Conservation (phyloP, 1,140 invertebrate species). For the Lasaia peninsularis region DNA sequence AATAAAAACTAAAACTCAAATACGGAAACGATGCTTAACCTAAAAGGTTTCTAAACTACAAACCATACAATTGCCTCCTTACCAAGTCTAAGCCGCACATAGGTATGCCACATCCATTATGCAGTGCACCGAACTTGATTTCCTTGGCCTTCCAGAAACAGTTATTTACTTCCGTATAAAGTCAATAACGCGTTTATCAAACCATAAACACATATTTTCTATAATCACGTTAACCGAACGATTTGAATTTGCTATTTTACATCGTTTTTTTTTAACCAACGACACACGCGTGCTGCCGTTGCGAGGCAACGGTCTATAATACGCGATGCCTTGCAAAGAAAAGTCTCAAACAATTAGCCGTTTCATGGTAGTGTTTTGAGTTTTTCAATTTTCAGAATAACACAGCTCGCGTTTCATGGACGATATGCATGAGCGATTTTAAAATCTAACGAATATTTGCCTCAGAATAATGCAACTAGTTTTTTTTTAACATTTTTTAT, state of each 20-base stretch:
- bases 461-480: no score
- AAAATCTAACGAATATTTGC: no score
- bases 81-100: neutral
- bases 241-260: neutral
- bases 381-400: constrained; percentile 2
- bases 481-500: no score
- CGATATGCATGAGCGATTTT: neutral
- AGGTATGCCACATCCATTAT: constrained; percentile 14
- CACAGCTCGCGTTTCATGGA: neutral
- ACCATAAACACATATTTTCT: constrained; percentile 8
- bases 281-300: constrained; percentile 20
- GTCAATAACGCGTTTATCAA: neutral
- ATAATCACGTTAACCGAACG: neutral
- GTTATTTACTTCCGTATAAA: constrained; percentile 8
- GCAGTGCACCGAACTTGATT: neutral
- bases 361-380: neutral
- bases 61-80: constrained; percentile 2
- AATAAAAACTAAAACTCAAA: no score
- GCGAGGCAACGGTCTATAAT: constrained; percentile 14
- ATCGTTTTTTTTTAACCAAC: constrained; percentile 6
- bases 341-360: neutral
- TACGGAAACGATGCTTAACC: no score
- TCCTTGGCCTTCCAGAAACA: constrained; percentile 13
- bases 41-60: neutral
- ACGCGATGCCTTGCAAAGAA: constrained; percentile 4